Conservation (phyloP, 2,797 vertebrate species). For the Loris lydekkerianus region DNA sequence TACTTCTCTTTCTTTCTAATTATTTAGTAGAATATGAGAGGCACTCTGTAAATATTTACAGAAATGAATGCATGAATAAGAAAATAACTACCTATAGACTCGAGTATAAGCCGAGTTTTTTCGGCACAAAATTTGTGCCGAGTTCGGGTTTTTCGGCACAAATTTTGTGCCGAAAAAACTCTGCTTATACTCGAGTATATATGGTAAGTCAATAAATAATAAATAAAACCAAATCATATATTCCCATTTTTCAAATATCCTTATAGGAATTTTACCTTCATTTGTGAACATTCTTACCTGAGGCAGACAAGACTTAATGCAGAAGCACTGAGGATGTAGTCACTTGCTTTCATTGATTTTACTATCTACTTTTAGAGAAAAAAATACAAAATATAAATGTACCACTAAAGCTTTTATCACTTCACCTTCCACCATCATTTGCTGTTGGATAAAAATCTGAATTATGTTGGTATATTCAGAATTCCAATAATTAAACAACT, state of each 20-base stretch:
- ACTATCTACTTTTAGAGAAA: constrained; percentile 31
- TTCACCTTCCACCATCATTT: neutral
- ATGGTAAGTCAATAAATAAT: constrained; percentile 25
- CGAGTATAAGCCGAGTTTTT: too few species aligned
- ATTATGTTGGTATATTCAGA: neutral
- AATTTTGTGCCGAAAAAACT: too few species aligned
- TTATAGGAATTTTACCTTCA: constrained; percentile 24
- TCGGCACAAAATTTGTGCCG: too few species aligned
- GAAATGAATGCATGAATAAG: constrained; percentile 58
- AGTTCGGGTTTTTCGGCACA: too few species aligned
- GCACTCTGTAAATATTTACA: constrained; percentile 3
- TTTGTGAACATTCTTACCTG: constrained; percentile 21
- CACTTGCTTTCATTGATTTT: constrained; percentile 46
- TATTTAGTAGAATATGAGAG: neutral
- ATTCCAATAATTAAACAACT: neutral
- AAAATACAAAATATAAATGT: constrained; percentile 20
- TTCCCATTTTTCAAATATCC: neutral
- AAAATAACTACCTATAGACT: neutral
- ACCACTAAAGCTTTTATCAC: neutral
- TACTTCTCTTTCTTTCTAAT: constrained; percentile 13
- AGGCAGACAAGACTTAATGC: neutral
- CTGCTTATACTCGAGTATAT: too few species aligned
- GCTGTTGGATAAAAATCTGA: neutral
- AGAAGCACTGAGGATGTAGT: neutral
- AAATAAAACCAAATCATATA: constrained; percentile 40